Base-by-base conservation (phyloP, 1,140 invertebrate species). In the Aphaenogaster rudis region DNA sequence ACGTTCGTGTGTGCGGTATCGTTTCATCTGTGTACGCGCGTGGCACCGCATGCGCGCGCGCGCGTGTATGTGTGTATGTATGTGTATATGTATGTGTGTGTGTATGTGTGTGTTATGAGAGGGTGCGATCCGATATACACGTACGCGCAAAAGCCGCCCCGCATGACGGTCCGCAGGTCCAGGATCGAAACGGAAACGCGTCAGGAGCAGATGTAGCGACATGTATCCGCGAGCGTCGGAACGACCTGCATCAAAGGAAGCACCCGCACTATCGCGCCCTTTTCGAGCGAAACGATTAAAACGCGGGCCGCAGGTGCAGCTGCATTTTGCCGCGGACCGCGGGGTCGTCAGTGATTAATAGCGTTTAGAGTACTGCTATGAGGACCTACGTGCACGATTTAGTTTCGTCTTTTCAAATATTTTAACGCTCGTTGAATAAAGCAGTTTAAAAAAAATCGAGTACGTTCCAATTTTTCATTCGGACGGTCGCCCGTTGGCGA, bases 151-250 rank as follows among this genome's bases (percentile, higher is more conserved):
- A 64, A 48, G 52, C 17, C 11, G 54, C 50, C 11, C 33, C 69
- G 63, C 67, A 52, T 81, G 50, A 63, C 39, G 61, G 66, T 45
- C 42, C 54, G 80, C 80, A 21, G 77, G 78, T 85, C 84, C 36
- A 79, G 59, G 77, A 91, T 91, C 88, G 72, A 90, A 78, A 88
- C 88, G 80, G 86, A 88, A 88, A 88, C 66, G 84, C 90, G 88
- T 91, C 90, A 90, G 61, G 13, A 48, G 48, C 88, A 91, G 88
- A 77, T 86, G 81, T 50, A 88, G 36, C 71, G 52, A 86, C 81
- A 77, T 69, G 76, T 81, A 80, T 80, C 86, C 84, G 89, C 66
- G 74, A 76, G 67, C 78, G 80, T 87, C 71, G 84, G 72, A 52
- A 77, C 54, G 89, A 87, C 72, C 76, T 57, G 82, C 72, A 3